A percentile compares a stretch with the other conserved stretches of the same genome.
These are phyloP conservation scores for Drosophila fungiperda DNA, from an alignment of 2,888 invertebrate species.

Conservation along the genomic window DNA sequence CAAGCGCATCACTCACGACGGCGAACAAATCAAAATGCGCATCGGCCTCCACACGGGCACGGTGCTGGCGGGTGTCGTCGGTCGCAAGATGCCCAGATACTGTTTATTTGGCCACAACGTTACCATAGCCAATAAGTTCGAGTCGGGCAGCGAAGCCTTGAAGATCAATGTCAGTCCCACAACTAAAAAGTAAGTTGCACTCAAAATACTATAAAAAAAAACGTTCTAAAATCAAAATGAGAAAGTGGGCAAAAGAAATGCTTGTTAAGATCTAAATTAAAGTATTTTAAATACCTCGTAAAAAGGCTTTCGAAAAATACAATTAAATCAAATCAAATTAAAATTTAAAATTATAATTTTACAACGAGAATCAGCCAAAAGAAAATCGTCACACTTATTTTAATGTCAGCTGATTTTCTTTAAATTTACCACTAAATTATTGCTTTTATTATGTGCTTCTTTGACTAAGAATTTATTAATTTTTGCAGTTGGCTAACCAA, in stretches of 20 bases:
- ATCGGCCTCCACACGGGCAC: constrained; percentile 97
- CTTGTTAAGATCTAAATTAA: neutral
- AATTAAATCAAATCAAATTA: neutral
- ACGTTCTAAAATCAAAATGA: neutral
- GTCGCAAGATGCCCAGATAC: constrained; percentile 92
- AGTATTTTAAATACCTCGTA: neutral
- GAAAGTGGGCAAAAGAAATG: neutral
- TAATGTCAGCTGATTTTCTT: neutral
- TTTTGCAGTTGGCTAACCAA: constrained; percentile 90
- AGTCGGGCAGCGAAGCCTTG: constrained; percentile 95
- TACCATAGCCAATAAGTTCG: constrained; percentile 97
- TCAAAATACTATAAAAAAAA: neutral
- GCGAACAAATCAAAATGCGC: constrained; percentile 96
- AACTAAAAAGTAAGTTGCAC: constrained; percentile 91
- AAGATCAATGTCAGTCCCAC: constrained; percentile 97
- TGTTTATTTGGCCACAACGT: constrained; percentile 98
- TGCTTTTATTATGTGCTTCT: neutral
- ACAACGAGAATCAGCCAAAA: neutral
- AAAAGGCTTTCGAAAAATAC: neutral
- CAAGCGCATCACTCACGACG: constrained; percentile 95
- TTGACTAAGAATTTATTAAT: neutral
- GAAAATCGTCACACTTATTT: neutral
- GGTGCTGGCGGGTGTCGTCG: constrained; percentile 97
- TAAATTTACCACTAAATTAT: neutral
- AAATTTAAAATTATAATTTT: neutral